Evolutionary conservation across 2,797 vertebrate genomes (phyloP).

Genomic region (Threskiornis aethiopicus): DNA sequence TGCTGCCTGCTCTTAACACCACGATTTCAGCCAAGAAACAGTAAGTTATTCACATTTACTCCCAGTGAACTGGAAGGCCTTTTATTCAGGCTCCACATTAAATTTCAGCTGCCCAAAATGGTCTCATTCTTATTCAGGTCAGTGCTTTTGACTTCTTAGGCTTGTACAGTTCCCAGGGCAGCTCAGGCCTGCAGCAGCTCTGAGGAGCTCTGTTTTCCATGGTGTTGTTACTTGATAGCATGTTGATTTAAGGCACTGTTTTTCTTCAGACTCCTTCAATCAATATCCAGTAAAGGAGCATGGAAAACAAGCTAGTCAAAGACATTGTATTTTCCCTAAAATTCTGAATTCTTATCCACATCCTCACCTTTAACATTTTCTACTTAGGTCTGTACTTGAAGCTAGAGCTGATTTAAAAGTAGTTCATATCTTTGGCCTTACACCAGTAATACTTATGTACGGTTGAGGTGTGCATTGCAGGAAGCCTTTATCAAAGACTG

Average conservation of each 20-base stretch:
- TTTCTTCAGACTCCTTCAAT: background rate
- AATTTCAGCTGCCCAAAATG: constrained; percentile 69
- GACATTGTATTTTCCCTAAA: background rate
- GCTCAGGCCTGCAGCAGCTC: constrained; percentile 2
- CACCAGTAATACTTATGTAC: background rate
- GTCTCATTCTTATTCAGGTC: constrained; percentile 72
- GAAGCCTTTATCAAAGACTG: background rate
- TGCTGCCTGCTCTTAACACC: constrained; percentile 57
- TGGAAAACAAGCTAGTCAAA: background rate
- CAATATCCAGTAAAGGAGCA: background rate
- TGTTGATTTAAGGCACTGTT: constrained; percentile 30
- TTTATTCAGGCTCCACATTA: constrained; percentile 64
- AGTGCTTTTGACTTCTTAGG: constrained; percentile 35
- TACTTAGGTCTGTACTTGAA: background rate
- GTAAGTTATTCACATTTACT: constrained; percentile 67
- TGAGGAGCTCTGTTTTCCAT: constrained; percentile 1
- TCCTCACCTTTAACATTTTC: background rate
- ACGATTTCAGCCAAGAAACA: constrained; percentile 67
- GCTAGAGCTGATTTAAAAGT: background rate
- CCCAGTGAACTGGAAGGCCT: constrained; percentile 41
- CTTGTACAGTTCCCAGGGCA: constrained; percentile 1
- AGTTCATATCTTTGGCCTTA: background rate
- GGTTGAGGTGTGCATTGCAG: background rate
- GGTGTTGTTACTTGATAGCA: background rate
- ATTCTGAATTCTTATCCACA: background rate